These are phyloP conservation scores for Acropora tenuis DNA, from an alignment of 64 coral and sea anemone genomes.

Conservation along the genomic window DNA sequence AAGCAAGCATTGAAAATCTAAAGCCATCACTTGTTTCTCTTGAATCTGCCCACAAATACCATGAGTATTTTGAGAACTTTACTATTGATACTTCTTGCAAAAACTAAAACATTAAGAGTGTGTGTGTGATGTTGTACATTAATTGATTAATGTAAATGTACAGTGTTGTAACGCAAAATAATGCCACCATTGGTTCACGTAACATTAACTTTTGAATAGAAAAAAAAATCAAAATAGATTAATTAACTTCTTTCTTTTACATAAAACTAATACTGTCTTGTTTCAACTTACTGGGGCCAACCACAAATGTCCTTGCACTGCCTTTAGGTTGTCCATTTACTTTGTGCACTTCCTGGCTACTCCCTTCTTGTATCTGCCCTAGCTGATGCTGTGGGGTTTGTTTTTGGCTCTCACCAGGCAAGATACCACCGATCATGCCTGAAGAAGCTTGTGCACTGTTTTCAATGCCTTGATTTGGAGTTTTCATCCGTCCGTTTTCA, in stretches of 20 bases:
- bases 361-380: not conserved
- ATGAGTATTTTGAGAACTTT: too few relatives aligned
- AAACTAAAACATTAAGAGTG: too few relatives aligned
- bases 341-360: not conserved
- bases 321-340: conserved; percentile 33
- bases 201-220: too few relatives aligned
- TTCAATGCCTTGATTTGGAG: not conserved
- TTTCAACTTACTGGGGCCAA: conserved; percentile 16
- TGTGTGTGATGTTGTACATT: too few relatives aligned
- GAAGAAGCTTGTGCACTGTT: not conserved
- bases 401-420: not conserved
- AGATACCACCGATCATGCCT: not conserved
- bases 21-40: not conserved
- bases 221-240: too few relatives aligned
- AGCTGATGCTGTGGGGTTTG: not conserved
- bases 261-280: not conserved
- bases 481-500: conserved; percentile 50
- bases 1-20: not conserved
- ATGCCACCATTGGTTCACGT: too few relatives aligned
- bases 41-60: not conserved
- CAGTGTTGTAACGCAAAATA: too few relatives aligned
- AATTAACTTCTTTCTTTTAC: too few relatives aligned
- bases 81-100: too few relatives aligned
- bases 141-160: too few relatives aligned
- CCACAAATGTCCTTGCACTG: conserved; percentile 59